Conservation (phyloP, 2,797 vertebrate species). For the Rousettus madagascariensis region DNA sequence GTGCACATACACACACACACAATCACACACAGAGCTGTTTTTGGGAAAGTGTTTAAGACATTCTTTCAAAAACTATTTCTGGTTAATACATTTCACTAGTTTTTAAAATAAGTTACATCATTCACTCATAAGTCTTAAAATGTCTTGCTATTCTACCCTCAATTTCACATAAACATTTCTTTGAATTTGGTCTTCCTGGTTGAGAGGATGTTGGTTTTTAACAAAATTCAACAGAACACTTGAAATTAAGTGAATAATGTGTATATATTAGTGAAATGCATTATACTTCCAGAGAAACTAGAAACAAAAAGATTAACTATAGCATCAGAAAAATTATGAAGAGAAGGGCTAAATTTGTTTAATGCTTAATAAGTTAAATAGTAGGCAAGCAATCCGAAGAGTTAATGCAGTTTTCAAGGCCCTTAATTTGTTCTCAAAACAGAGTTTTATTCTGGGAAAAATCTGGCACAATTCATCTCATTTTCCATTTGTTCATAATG, state of each 20-base stretch:
- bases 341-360: not conserved
- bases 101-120: not conserved
- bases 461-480: not conserved
- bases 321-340: slow-evolving; percentile 22
- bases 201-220: not conserved
- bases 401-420: not conserved
- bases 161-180: slow-evolving; percentile 16
- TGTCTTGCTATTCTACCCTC: slow-evolving; percentile 9
- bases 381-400: not conserved
- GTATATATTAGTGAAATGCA: not conserved
- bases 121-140: slow-evolving; percentile 1
- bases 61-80: slow-evolving; percentile 1
- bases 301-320: slow-evolving; percentile 28
- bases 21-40: not conserved
- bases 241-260: slow-evolving; percentile 41
- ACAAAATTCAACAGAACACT: not conserved
- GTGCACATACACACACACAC: not conserved
- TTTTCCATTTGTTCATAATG: slow-evolving; percentile 23
- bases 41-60: not conserved
- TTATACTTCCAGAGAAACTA: slow-evolving; percentile 10
- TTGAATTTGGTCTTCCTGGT: slow-evolving; percentile 12
- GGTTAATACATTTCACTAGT: not conserved
- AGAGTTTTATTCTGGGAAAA: slow-evolving; percentile 9
- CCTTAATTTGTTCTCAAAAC: not conserved
- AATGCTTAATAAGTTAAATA: not conserved